A percentile compares a stretch with the other conserved stretches of the same genome.
phyloP scores from a whole-genome alignment of 2,888 invertebrate genomes.

The Boloria euphrosyne region DNA sequence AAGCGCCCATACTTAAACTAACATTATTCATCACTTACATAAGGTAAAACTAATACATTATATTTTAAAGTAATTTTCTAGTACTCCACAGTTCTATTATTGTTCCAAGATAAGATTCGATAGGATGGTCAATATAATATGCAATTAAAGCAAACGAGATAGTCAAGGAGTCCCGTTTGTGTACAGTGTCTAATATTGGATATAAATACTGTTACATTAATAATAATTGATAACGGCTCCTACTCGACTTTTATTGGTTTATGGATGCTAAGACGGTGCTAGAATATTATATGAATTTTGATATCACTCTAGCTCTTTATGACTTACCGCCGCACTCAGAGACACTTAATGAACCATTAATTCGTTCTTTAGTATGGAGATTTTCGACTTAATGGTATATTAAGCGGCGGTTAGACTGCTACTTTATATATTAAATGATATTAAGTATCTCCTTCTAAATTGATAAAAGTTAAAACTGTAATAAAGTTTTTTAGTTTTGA shows the following conservation, averaged over 20 bases:
- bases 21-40: too few relatives aligned
- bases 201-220: neutral
- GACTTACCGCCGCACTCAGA: too few relatives aligned
- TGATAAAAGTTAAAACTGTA: too few relatives aligned
- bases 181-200: conserved; percentile 9
- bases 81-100: conserved; percentile 4
- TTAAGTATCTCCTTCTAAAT: too few relatives aligned
- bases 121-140: conserved; percentile 11
- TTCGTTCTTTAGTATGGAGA: too few relatives aligned
- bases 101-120: conserved; percentile 10
- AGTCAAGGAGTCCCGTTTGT: conserved; percentile 1
- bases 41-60: neutral
- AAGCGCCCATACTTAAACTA: too few relatives aligned
- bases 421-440: too few relatives aligned
- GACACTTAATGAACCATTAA: too few relatives aligned
- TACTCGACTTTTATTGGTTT: neutral
- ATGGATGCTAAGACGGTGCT: neutral
- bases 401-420: too few relatives aligned
- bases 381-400: too few relatives aligned
- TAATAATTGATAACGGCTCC: conserved; percentile 1
- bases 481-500: too few relatives aligned
- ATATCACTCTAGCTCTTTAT: too few relatives aligned
- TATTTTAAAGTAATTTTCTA: conserved; percentile 2
- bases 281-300: neutral
- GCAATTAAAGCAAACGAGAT: neutral